Percentiles rank a stretch among this genome's conserved stretches.
Conservation (phyloP, 2,888 invertebrate genomes). For the Phania funesta region DNA sequence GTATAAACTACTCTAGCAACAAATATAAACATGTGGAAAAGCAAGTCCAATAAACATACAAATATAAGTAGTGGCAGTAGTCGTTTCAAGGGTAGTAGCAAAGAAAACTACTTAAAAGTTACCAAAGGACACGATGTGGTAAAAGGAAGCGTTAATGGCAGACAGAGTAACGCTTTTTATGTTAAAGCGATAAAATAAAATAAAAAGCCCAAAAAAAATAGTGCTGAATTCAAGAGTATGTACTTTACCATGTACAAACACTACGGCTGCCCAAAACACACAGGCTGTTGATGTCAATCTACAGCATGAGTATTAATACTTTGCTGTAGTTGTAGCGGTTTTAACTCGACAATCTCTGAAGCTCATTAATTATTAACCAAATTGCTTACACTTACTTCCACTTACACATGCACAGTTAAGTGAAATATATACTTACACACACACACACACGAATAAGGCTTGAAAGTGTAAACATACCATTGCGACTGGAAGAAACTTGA, state of each 20-base stretch:
- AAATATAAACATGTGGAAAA: constrained; percentile 55
- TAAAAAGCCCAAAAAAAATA: constrained; percentile 3
- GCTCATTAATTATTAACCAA: constrained; percentile 77
- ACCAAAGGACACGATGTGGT: constrained; percentile 58
- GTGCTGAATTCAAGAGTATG: constrained; percentile 53
- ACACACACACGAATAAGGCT: constrained; percentile 57
- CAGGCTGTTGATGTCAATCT: constrained; percentile 44
- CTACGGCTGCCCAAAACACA: constrained; percentile 43
- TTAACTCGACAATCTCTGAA: constrained; percentile 64
- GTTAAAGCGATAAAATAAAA: constrained; percentile 2
- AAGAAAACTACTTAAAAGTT: constrained; percentile 62
- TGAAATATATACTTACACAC: constrained; percentile 50
- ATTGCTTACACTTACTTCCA: constrained; percentile 74
- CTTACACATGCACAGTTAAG: constrained; percentile 32
- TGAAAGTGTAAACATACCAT: constrained; percentile 31
- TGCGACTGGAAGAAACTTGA: neutral
- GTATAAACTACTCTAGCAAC: constrained; percentile 49
- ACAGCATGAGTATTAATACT: neutral
- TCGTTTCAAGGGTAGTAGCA: constrained; percentile 27
- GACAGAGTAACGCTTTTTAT: constrained; percentile 60
- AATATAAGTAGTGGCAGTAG: constrained; percentile 25
- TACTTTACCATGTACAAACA: constrained; percentile 40
- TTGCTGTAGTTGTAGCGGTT: constrained; percentile 47
- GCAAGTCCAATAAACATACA: constrained; percentile 46
- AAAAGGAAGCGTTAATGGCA: constrained; percentile 66